Conservation (phyloP, 92 coral and sea anemone genomes). For the Hydrozoanthus gracilis region DNA sequence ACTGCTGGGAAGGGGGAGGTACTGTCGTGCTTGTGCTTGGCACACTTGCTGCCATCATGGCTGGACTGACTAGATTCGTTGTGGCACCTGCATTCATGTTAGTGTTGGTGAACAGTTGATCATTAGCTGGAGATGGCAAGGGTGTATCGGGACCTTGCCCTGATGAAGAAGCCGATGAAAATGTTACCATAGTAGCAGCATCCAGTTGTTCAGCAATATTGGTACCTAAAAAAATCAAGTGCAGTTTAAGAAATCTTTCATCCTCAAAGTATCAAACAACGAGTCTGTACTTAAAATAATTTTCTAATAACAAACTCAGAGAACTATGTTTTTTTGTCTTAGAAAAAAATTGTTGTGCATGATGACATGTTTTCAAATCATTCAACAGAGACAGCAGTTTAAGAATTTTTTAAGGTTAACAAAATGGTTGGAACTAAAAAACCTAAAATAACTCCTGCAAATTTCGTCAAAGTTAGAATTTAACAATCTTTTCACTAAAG, state of each 20-base stretch:
- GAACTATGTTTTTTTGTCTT: too few relatives aligned
- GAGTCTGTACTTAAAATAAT: background rate
- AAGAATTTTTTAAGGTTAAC: background rate
- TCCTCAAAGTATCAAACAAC: too few relatives aligned
- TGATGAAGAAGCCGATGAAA: constrained; percentile 45
- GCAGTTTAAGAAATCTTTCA: too few relatives aligned
- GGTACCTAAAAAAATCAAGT: constrained; percentile 58
- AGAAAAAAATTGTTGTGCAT: too few relatives aligned
- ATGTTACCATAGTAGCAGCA: constrained; percentile 66
- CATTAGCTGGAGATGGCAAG: constrained; percentile 59
- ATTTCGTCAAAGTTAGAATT: too few relatives aligned
- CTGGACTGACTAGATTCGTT: constrained; percentile 34
- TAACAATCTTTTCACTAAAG: too few relatives aligned
- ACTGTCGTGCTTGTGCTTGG: constrained; percentile 7
- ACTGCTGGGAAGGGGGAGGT: constrained; percentile 6
- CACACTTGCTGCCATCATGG: constrained; percentile 3
- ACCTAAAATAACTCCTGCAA: background rate
- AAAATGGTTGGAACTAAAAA: background rate
- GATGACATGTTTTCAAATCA: too few relatives aligned
- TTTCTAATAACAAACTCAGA: too few relatives aligned
- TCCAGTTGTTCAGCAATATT: constrained; percentile 85
- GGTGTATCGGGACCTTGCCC: constrained; percentile 61
- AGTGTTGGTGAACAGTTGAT: constrained; percentile 53
- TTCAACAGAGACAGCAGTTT: too few relatives aligned
- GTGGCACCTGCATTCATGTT: background rate